A percentile compares a stretch with the other conserved stretches of the same genome.
phyloP scores from a whole-genome alignment of 1,140 invertebrate genomes.

The Drosophila parvula region DNA sequence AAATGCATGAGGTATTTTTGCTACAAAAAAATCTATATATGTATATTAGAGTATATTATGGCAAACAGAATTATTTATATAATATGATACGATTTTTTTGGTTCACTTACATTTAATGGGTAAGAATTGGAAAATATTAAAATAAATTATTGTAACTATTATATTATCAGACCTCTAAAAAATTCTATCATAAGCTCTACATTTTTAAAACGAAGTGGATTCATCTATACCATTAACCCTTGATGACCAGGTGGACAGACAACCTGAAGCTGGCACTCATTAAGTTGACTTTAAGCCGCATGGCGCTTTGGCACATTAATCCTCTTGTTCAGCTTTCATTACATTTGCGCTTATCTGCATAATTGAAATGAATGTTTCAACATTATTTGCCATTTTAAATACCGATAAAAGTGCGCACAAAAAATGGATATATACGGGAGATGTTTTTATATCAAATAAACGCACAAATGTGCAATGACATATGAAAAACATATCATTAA shows the following conservation, averaged over 20 bases:
- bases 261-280: conserved; percentile 53
- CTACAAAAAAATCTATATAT: neutral
- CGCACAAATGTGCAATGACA: conserved; percentile 71
- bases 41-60: neutral
- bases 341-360: conserved; percentile 80
- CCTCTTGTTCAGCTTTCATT: conserved; percentile 79
- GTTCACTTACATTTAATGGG: neutral
- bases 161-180: neutral
- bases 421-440: conserved; percentile 20
- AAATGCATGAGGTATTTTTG: neutral
- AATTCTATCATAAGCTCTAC: neutral
- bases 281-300: conserved; percentile 74
- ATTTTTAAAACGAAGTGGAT: neutral
- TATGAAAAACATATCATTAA: conserved; percentile 82
- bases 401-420: conserved; percentile 13
- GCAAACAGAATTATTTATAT: neutral
- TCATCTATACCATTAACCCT: neutral
- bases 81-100: neutral
- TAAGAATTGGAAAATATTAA: too few species aligned
- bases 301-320: conserved; percentile 62
- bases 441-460: conserved; percentile 40
- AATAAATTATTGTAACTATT: neutral
- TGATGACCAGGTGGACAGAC: neutral
- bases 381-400: conserved; percentile 63
- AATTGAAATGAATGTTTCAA: conserved; percentile 79